A percentile compares a stretch with the other conserved stretches of the same genome.
Conservation (phyloP, 1,140 invertebrate genomes). For the Psix sp. region DNA sequence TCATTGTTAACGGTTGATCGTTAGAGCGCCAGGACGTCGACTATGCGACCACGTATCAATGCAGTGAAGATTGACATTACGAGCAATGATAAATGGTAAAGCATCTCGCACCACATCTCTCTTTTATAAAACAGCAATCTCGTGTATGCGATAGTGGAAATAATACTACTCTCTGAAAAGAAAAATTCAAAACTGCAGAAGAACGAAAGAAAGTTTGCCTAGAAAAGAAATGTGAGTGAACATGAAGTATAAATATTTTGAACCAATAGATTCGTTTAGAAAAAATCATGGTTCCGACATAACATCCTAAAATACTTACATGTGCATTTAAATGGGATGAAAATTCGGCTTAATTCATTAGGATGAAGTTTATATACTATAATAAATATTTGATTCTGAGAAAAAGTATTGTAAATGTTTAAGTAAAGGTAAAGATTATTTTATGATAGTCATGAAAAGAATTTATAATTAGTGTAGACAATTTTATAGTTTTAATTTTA, state of each 20-base stretch:
- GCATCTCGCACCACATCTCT: slow-evolving; percentile 48
- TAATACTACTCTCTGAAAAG: slow-evolving; percentile 63
- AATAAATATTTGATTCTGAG: too few species aligned
- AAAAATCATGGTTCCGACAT: slow-evolving; percentile 19
- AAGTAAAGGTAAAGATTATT: too few species aligned
- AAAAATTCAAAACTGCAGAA: slow-evolving; percentile 12
- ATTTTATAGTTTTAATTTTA: too few species aligned
- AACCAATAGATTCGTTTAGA: slow-evolving; percentile 35
- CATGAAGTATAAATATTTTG: slow-evolving; percentile 2
- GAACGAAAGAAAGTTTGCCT: slow-evolving; percentile 36
- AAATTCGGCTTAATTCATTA: too few species aligned
- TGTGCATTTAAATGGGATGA: too few species aligned
- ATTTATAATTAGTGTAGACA: too few species aligned
- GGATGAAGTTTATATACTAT: too few species aligned
- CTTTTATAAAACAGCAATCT: slow-evolving; percentile 49
- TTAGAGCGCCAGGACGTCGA: slow-evolving; percentile 64
- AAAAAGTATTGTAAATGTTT: too few species aligned
- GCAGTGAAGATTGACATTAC: slow-evolving; percentile 72
- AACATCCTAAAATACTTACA: too few species aligned
- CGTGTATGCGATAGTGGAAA: slow-evolving; percentile 47
- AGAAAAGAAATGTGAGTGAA: slow-evolving; percentile 51
- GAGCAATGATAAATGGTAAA: slow-evolving; percentile 73
- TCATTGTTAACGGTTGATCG: slow-evolving; percentile 50
- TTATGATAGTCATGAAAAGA: too few species aligned
- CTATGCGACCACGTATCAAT: slow-evolving; percentile 73